These are phyloP conservation scores for Xestia sexstrigata DNA, from an alignment of 2,888 invertebrate species.

Conservation along the genomic window DNA sequence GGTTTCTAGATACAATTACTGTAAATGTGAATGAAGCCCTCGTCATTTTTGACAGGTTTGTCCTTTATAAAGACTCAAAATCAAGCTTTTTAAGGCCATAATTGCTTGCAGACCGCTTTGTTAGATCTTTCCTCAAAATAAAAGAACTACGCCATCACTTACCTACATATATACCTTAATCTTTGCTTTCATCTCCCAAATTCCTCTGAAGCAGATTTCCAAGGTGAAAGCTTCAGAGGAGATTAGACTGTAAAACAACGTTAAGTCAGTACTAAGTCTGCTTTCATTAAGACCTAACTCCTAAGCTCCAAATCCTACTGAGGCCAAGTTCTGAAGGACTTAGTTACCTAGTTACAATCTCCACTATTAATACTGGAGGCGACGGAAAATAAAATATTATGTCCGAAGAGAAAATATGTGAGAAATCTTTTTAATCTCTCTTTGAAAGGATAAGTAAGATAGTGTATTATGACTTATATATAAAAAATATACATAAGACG, in stretches of 20 bases:
- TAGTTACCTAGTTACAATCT: conserved; percentile 25
- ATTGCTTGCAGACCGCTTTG: too few species aligned
- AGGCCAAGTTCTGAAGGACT: conserved; percentile 44
- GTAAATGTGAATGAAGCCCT: too few species aligned
- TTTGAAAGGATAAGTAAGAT: conserved; percentile 1
- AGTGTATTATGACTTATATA: not conserved
- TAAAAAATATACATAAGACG: not conserved
- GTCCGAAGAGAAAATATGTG: not conserved
- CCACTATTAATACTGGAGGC: conserved; percentile 15
- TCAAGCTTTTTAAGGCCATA: not conserved
- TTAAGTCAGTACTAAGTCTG: conserved; percentile 43
- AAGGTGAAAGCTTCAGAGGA: conserved; percentile 28
- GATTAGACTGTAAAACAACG: conserved; percentile 37
- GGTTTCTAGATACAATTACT: too few species aligned
- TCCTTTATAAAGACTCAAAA: not conserved
- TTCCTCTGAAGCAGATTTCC: conserved; percentile 17
- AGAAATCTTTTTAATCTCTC: not conserved
- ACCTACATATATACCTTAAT: conserved; percentile 9
- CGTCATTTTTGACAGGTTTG: not conserved
- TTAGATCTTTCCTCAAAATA: not conserved
- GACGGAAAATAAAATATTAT: conserved; percentile 36
- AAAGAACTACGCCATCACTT: not conserved
- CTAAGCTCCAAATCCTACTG: conserved; percentile 44
- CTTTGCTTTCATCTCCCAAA: conserved; percentile 15
- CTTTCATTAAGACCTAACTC: conserved; percentile 47